Evolutionary conservation across 2,113 vertebrate species (phyloP).

Genomic region (Mormyrus lacerda): DNA sequence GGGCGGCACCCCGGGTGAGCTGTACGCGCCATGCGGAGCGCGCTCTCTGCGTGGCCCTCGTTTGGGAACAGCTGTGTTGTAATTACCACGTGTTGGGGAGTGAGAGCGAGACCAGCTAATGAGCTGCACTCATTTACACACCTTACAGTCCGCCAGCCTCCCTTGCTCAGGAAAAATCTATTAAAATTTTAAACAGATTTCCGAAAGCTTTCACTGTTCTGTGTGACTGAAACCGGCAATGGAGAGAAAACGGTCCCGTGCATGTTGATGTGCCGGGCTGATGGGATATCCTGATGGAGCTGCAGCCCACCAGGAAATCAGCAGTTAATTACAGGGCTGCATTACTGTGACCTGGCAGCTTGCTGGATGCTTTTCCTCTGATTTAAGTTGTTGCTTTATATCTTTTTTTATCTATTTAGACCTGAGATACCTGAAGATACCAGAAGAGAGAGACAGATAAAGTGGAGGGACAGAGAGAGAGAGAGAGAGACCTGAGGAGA

Average conservation of each 20-base stretch:
- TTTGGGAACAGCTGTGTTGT: neutral
- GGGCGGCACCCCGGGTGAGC: neutral
- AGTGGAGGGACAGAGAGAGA: too few species aligned
- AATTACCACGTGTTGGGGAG: neutral
- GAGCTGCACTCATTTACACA: slow-evolving; percentile 15
- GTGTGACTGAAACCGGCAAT: neutral
- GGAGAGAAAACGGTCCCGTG: neutral
- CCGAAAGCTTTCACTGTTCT: slow-evolving; percentile 11
- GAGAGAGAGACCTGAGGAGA: too few species aligned
- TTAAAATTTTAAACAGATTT: slow-evolving; percentile 23
- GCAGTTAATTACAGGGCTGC: neutral
- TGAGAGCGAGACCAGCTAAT: slow-evolving; percentile 4
- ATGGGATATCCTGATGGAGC: neutral
- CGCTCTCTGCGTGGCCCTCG: neutral
- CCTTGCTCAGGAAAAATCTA: slow-evolving; percentile 4
- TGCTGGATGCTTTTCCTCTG: neutral
- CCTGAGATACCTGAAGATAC: neutral
- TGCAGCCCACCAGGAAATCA: neutral
- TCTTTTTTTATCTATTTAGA: neutral
- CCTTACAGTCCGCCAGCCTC: neutral
- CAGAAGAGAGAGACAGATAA: too few species aligned
- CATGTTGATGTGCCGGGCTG: neutral
- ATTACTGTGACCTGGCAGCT: neutral
- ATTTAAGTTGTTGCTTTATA: neutral
- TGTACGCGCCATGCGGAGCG: neutral